Evolutionary conservation across 2,113 vertebrate species (phyloP).

Genomic region (Amphiprion percula): DNA sequence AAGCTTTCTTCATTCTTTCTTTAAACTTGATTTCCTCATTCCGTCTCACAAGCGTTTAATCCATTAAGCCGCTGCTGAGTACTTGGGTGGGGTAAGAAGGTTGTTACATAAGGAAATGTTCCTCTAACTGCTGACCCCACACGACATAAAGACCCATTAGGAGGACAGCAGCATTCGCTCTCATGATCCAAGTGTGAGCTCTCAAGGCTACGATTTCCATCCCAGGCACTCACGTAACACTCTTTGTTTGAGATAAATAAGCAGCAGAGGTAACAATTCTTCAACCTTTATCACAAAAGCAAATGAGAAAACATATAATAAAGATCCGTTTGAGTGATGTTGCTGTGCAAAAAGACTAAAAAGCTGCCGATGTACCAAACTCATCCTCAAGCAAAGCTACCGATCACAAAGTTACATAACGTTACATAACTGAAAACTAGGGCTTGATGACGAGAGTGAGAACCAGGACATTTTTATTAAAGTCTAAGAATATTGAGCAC

Average conservation of each 20-base stretch:
- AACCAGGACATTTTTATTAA: neutral
- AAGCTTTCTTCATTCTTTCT: slow-evolving; percentile 32
- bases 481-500: slow-evolving; percentile 1
- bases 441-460: slow-evolving; percentile 12
- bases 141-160: slow-evolving; percentile 57
- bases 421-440: slow-evolving; percentile 51
- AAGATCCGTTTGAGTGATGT: neutral
- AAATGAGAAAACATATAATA: neutral
- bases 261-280: neutral
- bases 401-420: slow-evolving; percentile 71
- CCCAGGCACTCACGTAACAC: neutral
- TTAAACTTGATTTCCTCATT: slow-evolving; percentile 29
- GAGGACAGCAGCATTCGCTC: slow-evolving; percentile 19
- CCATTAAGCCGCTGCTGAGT: slow-evolving; percentile 57
- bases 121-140: slow-evolving; percentile 69
- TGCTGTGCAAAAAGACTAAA: neutral
- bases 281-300: neutral
- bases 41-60: slow-evolving; percentile 37
- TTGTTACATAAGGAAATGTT: slow-evolving; percentile 74
- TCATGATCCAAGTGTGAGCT: slow-evolving; percentile 33
- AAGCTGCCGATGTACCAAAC: slow-evolving; percentile 23
- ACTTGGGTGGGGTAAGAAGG: slow-evolving; percentile 37
- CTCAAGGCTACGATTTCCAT: slow-evolving; percentile 1
- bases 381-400: slow-evolving; percentile 38
- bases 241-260: slow-evolving; percentile 3